Base-by-base conservation (phyloP, 2,113 vertebrate genomes). In the Solea solea region DNA sequence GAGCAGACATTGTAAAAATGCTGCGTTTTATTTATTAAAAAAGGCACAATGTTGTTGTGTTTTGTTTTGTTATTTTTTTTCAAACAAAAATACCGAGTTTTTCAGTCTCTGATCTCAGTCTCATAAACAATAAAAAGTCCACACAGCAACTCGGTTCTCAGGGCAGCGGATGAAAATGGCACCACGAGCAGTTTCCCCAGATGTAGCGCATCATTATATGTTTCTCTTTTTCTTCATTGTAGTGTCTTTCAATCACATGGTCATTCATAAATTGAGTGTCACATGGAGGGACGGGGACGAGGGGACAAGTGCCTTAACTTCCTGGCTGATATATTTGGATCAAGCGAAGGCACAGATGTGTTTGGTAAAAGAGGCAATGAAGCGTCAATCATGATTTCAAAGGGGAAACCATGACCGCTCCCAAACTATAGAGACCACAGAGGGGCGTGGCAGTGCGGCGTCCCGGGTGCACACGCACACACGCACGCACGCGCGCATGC, bases 281-380 rank as follows among this genome's bases (percentile, higher is more conserved):
- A 61, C 57, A 9, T 42, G 40, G 9, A 14, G 53, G 44, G 40
- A n/a, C 8, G 28, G 27, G 16, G 2, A 49, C 62, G 28, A 41
- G 53, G n/a, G 57, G 25, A n/a, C n/a, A 50, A 9, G 44, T 6
- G 27, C 60, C 61, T 69, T 2, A 14, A 65, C 74, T 78, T 81
- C 72, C 77, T 54, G 86, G 78, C 73, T 72, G 85, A 68, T 87
- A 84, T 89, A 87, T 90, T 90, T 92, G 92, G 89, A 85, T 87
- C 75, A 75, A 89, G 89, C 85, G 56, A 85, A 89, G 86, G 85
- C 89, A 90, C 90, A 87, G 78, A 86, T 83, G 86, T 85, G 82
- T 90, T 89, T 90, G 87, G 83, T 87, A 86, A 84, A 53, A 76
- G 73, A 90, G 66, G 81, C 74, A 76, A 78, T 76, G 78, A 78